A percentile compares a stretch with the other conserved stretches of the same genome.
Evolutionary conservation across 2,888 invertebrate genomes (phyloP).

Genomic region (Periphyllus acericola): DNA sequence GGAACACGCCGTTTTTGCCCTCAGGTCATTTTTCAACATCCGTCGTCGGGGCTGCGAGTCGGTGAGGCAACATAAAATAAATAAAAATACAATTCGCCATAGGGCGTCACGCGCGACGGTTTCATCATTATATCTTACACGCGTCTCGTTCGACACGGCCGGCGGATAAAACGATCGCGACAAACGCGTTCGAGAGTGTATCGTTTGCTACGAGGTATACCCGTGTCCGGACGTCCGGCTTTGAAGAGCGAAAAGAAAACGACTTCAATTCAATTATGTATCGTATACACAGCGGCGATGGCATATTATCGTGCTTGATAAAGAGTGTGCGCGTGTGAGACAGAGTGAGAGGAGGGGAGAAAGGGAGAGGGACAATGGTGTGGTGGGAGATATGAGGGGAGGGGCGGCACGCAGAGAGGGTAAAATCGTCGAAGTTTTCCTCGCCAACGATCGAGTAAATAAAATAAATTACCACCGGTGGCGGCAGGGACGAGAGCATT

Average conservation of each 20-base stretch:
- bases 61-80: background rate
- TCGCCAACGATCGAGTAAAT: conserved; percentile 12
- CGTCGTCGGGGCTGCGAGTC: background rate
- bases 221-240: background rate
- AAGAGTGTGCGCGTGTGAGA: too few relatives aligned
- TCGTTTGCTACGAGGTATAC: background rate
- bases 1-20: too few relatives aligned
- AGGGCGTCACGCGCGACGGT: too few relatives aligned
- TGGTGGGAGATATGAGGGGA: too few relatives aligned
- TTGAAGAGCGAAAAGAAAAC: background rate
- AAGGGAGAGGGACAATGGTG: too few relatives aligned
- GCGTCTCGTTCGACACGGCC: background rate
- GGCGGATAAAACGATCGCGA: background rate
- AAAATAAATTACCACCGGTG: conserved; percentile 9
- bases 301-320: too few relatives aligned
- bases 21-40: too few relatives aligned
- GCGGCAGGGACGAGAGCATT: background rate
- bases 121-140: background rate
- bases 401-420: background rate
- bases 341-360: too few relatives aligned
- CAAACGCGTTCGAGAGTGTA: background rate
- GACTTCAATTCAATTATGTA: background rate
- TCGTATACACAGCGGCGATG: background rate
- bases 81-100: too few relatives aligned
- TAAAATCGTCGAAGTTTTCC: background rate